Percentiles rank a stretch among this genome's conserved stretches.
phyloP scores from a whole-genome alignment of 2,888 invertebrate genomes.

The Laspeyria flexula region DNA sequence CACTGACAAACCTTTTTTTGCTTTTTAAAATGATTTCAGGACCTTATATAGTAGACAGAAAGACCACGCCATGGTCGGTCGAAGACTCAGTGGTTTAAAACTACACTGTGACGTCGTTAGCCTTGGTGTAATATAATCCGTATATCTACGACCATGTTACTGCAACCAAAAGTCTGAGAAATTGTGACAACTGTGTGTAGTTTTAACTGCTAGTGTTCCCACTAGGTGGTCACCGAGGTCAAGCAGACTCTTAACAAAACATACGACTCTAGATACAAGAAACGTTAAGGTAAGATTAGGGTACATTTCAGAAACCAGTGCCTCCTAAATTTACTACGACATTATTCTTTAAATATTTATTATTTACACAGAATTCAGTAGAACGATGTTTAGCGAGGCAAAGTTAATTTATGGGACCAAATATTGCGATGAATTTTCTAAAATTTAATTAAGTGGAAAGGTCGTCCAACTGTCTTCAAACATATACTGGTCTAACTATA shows the following conservation, averaged over 20 bases:
- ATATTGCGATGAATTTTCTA: conserved; percentile 28
- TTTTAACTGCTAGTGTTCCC: conserved; percentile 1
- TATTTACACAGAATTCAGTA: no score
- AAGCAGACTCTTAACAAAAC: not conserved
- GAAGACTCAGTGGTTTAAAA: not conserved
- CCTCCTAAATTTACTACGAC: no score
- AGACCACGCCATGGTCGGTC: no score
- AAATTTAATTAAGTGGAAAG: conserved; percentile 38
- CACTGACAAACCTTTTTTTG: no score
- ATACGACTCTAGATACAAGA: not conserved
- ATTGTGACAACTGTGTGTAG: conserved; percentile 4
- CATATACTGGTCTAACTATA: conserved; percentile 5
- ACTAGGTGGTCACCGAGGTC: conserved; percentile 5
- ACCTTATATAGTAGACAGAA: no score
- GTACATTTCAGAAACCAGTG: no score
- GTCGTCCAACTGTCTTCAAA: conserved; percentile 30
- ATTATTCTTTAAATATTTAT: no score
- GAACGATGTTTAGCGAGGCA: conserved; percentile 11
- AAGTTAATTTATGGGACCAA: conserved; percentile 27
- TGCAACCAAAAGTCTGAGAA: conserved; percentile 8
- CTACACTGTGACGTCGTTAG: not conserved
- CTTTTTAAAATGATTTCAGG: no score
- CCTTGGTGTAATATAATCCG: not conserved
- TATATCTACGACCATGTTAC: conserved; percentile 8
- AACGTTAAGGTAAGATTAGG: no score